Percentiles rank a stretch among this genome's conserved stretches.
These are phyloP conservation scores for Phalacrocorax aristotelis DNA, from an alignment of 2,113 vertebrate species.

Conservation along the genomic window DNA sequence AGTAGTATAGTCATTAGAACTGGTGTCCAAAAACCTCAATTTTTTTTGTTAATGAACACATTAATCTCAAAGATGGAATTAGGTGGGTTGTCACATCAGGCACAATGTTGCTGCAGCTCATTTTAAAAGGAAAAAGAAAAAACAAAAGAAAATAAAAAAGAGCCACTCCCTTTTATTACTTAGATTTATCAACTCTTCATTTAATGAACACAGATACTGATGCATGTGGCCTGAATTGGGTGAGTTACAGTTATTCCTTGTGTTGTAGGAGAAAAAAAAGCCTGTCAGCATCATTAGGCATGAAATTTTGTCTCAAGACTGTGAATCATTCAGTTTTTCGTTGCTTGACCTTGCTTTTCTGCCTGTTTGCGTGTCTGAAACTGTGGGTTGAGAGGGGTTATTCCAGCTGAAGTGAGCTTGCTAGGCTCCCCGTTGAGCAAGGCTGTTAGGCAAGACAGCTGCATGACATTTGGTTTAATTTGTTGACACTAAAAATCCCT, in stretches of 20 bases:
- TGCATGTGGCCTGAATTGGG: not conserved
- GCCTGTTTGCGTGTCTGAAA: not conserved
- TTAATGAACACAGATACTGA: not conserved
- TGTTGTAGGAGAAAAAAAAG: not conserved
- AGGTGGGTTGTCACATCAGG: not conserved
- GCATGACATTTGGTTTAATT: slow-evolving; percentile 52
- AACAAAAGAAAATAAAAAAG: not conserved
- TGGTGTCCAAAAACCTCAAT: rapidly evolving
- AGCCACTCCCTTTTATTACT: not conserved
- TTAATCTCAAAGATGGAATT: not conserved
- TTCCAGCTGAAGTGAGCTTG: slow-evolving; percentile 24
- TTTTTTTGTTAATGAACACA: not conserved
- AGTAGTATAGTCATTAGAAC: not conserved
- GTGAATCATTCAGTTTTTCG: not conserved
- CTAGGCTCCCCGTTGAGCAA: not conserved
- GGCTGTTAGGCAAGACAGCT: slow-evolving; percentile 30
- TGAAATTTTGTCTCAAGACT: not conserved
- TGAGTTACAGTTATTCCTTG: not conserved
- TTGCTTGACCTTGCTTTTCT: slow-evolving; percentile 20
- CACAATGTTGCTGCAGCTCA: not conserved
- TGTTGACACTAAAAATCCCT: slow-evolving; percentile 39
- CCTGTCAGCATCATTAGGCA: not conserved
- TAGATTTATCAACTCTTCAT: not conserved
- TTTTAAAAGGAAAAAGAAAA: not conserved
- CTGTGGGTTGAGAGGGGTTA: not conserved